phyloP scores from a whole-genome alignment of 2,113 vertebrate genomes.

The Manacus vitellinus region DNA sequence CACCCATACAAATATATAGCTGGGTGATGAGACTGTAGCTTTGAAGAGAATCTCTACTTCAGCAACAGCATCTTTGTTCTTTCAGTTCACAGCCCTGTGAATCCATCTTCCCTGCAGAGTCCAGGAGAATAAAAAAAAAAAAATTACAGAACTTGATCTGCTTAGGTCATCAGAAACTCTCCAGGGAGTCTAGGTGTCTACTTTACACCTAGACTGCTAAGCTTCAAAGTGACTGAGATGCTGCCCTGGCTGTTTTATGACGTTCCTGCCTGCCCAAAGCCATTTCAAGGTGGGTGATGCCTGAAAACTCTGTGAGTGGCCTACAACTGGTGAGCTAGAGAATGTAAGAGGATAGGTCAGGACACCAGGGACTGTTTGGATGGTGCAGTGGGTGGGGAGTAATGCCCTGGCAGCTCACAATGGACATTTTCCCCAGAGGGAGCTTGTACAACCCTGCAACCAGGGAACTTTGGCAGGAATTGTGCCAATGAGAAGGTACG shows the following conservation, averaged over 20 bases:
- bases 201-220: background rate
- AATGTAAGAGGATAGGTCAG: background rate
- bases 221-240: background rate
- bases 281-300: background rate
- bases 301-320: background rate
- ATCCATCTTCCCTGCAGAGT: background rate
- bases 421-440: background rate
- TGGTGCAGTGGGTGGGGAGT: background rate
- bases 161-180: background rate
- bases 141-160: background rate
- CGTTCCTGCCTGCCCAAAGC: background rate
- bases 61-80: background rate
- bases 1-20: background rate
- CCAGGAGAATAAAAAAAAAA: background rate
- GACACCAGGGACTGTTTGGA: background rate
- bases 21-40: background rate
- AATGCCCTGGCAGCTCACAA: background rate
- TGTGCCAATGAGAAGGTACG: background rate
- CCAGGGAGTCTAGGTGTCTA: background rate
- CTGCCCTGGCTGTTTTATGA: background rate
- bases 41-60: background rate
- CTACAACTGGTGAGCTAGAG: background rate
- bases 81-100: background rate
- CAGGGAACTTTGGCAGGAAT: background rate
- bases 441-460: background rate